Evolutionary conservation across 2,113 vertebrate genomes (phyloP), one percentile per base, ranked within the genome.

Genomic region (Stigmatopora nigra): DNA sequence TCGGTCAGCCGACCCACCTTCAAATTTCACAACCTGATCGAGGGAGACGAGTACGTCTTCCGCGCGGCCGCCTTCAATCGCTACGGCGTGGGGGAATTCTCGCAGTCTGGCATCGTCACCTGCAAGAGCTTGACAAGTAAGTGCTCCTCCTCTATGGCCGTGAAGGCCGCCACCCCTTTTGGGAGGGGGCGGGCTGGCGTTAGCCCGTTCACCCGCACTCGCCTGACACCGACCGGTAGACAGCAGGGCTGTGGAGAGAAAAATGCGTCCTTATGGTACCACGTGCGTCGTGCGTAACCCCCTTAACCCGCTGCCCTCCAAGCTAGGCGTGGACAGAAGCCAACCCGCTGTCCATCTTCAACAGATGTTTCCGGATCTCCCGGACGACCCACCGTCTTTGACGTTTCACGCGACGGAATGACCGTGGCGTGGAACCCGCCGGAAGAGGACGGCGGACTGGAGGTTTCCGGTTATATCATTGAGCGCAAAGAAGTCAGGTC

Each of bases 401-500:
- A 99, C 78, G 78, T 92, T 52, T 98, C 95, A 68, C 94, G 95
- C 69, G 97, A 99, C 65, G 95, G 97, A 60, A 98, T 99, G 96
- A 99, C 97, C 8, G 86, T 98, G 70, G 95, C 93, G 44, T 99
- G 97, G 97, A 91, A 94, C 60, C 91, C 91, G 67, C 97, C 97
- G 72, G 95, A 93, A 71, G 95, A 98, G 55, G 96, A 98, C 1
- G 97, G 97, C 65, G 94, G 95, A 73, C 92, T 96, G 69, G 92
- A 94, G 68, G 91, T 99, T 69, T 91, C 93, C 61, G 96, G 97
- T 63, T 99, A 99, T 55, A 94, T 99, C 65, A 91, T 99, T 73
- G 97, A 99, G 78, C 95, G 96, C 70, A 99, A 98, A 84, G 97
- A 99, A 88, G 91, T 98, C 68, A 90, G 94, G 90, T 91, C 96